These are phyloP conservation scores for Auanema sp. DNA, from an alignment of 2,888 invertebrate species.

Conservation along the genomic window DNA sequence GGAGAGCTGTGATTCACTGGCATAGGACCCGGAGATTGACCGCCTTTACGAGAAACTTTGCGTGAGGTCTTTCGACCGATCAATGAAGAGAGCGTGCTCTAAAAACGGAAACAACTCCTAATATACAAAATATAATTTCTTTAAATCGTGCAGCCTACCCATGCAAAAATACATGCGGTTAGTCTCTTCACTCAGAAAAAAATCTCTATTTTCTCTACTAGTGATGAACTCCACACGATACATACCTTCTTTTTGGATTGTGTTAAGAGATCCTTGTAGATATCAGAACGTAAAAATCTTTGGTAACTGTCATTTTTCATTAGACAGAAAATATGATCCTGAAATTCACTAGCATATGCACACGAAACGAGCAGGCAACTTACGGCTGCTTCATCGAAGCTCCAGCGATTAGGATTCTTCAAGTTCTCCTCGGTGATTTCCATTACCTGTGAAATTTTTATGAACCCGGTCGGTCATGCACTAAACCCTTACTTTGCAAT, in stretches of 20 bases:
- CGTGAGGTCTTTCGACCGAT: slow-evolving; percentile 23
- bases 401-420: slow-evolving; percentile 84
- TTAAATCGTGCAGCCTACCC: slow-evolving; percentile 2
- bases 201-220: too few relatives aligned
- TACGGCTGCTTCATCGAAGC: slow-evolving; percentile 95
- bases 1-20: slow-evolving; percentile 21
- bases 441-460: slow-evolving; percentile 70
- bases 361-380: slow-evolving; percentile 54
- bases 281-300: slow-evolving; percentile 92
- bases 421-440: slow-evolving; percentile 82
- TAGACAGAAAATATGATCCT: slow-evolving; percentile 97
- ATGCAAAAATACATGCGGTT: too few relatives aligned
- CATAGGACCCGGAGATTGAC: slow-evolving; percentile 15
- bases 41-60: slow-evolving; percentile 24
- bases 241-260: slow-evolving; percentile 52
- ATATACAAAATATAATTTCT: background rate
- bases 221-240: background rate
- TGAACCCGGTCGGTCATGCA: background rate
- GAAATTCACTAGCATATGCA: slow-evolving; percentile 45
- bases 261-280: slow-evolving; percentile 73
- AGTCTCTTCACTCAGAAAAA: too few relatives aligned
- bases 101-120: slow-evolving; percentile 7
- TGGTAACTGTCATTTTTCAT: slow-evolving; percentile 99
- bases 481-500: slow-evolving; percentile 72
- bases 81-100: slow-evolving; percentile 21